These are phyloP conservation scores for Ophioninae sp. DNA, from an alignment of 2,888 invertebrate genomes.

Conservation along the genomic window DNA sequence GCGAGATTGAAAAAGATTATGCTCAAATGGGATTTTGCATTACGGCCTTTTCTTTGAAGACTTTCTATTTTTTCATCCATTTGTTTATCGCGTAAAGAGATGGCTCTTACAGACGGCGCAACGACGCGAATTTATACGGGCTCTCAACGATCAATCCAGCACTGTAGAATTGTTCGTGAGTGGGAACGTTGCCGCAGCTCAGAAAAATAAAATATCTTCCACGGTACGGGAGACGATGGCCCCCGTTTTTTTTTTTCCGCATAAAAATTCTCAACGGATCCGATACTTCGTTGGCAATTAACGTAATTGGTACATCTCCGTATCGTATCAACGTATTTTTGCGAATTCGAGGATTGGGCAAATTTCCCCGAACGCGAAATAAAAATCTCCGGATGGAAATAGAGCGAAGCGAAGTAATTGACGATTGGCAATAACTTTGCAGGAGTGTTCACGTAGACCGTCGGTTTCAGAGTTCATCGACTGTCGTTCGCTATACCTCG, in stretches of 20 bases:
- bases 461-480: slow-evolving; percentile 32
- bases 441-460: slow-evolving; percentile 2
- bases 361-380: not conserved
- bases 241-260: not conserved
- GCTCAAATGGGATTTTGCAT: not conserved
- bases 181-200: not conserved
- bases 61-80: not conserved
- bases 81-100: not conserved
- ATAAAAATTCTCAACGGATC: not conserved
- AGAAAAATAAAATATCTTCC: not conserved
- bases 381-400: not conserved
- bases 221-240: not conserved
- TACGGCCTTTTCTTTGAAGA: not conserved
- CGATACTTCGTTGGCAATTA: not conserved
- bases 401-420: slow-evolving; percentile 4
- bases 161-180: not conserved
- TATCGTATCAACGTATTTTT: not conserved
- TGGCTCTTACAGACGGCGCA: not conserved
- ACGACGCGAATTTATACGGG: not conserved
- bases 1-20: not conserved
- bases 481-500: slow-evolving; percentile 38
- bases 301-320: not conserved
- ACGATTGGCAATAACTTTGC: slow-evolving; percentile 28
- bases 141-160: not conserved
- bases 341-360: not conserved